Evolutionary conservation across 1,140 invertebrate genomes (phyloP).

Genomic region (Sarcophaga peregrina): DNA sequence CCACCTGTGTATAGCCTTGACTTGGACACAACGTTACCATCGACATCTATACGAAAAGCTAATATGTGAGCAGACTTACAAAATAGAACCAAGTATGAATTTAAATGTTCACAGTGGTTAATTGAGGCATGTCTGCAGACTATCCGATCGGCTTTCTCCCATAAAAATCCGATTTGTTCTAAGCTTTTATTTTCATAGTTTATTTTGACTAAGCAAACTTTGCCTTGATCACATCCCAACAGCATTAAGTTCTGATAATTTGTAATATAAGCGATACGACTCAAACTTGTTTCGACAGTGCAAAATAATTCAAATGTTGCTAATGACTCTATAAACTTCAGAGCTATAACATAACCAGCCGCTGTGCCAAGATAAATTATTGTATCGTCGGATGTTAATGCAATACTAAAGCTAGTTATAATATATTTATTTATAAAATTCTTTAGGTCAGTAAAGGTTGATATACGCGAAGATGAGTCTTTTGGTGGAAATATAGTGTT

Average conservation of each 20-base stretch:
- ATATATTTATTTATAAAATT: slow-evolving; percentile 5
- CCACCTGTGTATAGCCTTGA: slow-evolving; percentile 50
- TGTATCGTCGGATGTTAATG: not conserved
- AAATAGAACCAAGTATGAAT: slow-evolving; percentile 52
- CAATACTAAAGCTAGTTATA: slow-evolving; percentile 53
- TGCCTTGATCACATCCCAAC: slow-evolving; percentile 49
- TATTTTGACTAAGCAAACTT: slow-evolving; percentile 49
- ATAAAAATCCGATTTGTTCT: slow-evolving; percentile 47
- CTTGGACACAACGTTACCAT: slow-evolving; percentile 40
- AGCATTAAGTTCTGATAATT: slow-evolving; percentile 51
- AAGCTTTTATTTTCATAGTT: not conserved
- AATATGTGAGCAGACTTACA: slow-evolving; percentile 56
- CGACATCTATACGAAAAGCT: slow-evolving; percentile 47
- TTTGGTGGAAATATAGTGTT: slow-evolving; percentile 18
- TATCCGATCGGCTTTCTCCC: slow-evolving; percentile 54
- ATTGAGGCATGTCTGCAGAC: slow-evolving; percentile 50
- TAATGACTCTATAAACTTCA: slow-evolving; percentile 45
- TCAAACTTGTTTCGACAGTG: slow-evolving; percentile 46
- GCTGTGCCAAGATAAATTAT: slow-evolving; percentile 54
- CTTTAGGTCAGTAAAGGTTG: not conserved
- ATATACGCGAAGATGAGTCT: not conserved
- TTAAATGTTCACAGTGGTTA: slow-evolving; percentile 12
- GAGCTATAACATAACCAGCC: slow-evolving; percentile 50
- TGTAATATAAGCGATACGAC: slow-evolving; percentile 51
- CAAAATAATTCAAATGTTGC: slow-evolving; percentile 31